Evolutionary conservation across 2,888 invertebrate species (phyloP).

Genomic region (Melangyna quadrimaculata): DNA sequence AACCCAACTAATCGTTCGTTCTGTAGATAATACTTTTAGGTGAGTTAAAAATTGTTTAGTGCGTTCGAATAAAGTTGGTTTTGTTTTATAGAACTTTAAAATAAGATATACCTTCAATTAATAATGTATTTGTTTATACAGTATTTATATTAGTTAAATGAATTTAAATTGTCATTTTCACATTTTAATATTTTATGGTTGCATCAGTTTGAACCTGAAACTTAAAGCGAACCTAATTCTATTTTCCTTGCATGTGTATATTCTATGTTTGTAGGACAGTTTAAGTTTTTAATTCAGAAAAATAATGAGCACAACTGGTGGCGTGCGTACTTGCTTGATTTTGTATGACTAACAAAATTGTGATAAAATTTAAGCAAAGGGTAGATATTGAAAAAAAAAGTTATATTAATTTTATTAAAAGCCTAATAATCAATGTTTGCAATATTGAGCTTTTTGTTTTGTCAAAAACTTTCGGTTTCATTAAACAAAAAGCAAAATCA

Average conservation of each 20-base stretch:
- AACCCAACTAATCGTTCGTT: background rate
- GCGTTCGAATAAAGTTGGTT: background rate
- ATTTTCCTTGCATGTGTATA: background rate
- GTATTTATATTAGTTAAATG: background rate
- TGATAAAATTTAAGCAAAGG: no score
- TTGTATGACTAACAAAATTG: no score
- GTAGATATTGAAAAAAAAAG: no score
- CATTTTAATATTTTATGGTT: background rate
- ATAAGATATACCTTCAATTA: background rate
- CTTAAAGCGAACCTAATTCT: background rate
- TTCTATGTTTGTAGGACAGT: background rate
- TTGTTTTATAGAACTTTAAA: background rate
- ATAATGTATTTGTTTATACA: background rate
- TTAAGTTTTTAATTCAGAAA: background rate
- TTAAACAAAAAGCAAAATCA: no score
- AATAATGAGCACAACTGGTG: background rate
- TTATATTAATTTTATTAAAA: no score
- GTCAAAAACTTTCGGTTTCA: no score
- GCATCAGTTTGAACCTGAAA: background rate
- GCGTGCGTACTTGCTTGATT: background rate
- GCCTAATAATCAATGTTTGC: no score
- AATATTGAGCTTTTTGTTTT: no score
- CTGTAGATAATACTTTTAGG: background rate
- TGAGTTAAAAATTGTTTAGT: background rate
- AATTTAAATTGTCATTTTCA: background rate